Evolutionary conservation across 2,113 vertebrate species (phyloP).

Genomic region (Barbus barbus): DNA sequence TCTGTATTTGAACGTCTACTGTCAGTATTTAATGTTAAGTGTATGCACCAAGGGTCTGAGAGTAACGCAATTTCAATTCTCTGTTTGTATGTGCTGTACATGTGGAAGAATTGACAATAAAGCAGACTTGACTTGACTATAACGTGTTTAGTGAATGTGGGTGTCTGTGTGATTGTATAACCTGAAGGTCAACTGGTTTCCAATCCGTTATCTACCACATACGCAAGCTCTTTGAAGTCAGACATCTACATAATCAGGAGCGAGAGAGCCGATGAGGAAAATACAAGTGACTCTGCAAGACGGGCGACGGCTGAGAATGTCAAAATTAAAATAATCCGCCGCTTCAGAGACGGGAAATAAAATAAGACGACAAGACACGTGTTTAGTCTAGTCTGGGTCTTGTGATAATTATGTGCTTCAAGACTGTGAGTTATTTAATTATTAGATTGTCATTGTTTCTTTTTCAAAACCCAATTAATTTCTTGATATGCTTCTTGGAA

Average conservation of each 20-base stretch:
- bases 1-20: no score
- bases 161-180: slow-evolving; percentile 39
- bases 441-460: slow-evolving; percentile 57
- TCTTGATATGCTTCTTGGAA: slow-evolving; percentile 51
- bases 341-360: slow-evolving; percentile 43
- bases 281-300: slow-evolving; percentile 47
- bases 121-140: no score
- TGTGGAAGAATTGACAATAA: no score
- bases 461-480: slow-evolving; percentile 52
- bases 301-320: slow-evolving; percentile 59
- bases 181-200: slow-evolving; percentile 43
- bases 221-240: slow-evolving; percentile 57
- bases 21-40: no score
- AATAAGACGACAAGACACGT: slow-evolving; percentile 42
- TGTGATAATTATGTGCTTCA: no score
- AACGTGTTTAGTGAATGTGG: neutral
- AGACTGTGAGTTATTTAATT: slow-evolving; percentile 57
- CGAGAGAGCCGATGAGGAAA: slow-evolving; percentile 46
- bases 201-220: slow-evolving; percentile 50
- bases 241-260: slow-evolving; percentile 53
- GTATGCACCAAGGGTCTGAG: no score
- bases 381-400: slow-evolving; percentile 23
- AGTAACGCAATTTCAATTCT: no score
- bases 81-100: no score
- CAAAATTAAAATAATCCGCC: slow-evolving; percentile 63